A percentile compares a stretch with the other conserved stretches of the same genome.
Evolutionary conservation across 2,113 vertebrate species (phyloP).

Genomic region (Mellivora capensis): DNA sequence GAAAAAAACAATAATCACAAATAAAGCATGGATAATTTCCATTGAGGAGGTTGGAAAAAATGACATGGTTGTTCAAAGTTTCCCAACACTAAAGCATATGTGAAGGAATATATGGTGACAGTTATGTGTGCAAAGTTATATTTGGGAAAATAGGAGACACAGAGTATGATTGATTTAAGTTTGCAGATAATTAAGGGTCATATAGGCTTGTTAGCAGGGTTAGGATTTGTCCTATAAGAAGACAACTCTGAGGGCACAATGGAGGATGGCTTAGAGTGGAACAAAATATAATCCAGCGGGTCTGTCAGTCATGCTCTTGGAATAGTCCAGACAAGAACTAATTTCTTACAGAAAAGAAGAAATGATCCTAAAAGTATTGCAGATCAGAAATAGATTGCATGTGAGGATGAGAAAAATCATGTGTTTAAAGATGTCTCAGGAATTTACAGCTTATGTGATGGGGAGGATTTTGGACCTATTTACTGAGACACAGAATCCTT

Average conservation of each 20-base stretch:
- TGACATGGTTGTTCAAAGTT: neutral
- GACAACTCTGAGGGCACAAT: neutral
- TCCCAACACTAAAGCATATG: neutral
- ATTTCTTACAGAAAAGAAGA: neutral
- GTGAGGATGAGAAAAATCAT: neutral
- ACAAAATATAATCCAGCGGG: neutral
- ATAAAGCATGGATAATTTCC: neutral
- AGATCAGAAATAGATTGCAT: neutral
- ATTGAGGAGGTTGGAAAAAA: neutral
- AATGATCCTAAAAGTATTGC: neutral
- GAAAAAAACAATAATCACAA: neutral
- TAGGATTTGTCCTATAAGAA: neutral
- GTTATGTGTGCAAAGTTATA: neutral
- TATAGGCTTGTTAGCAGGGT: neutral
- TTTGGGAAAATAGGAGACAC: neutral
- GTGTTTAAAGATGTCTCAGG: neutral
- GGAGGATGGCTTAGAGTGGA: neutral
- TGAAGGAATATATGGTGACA: neutral
- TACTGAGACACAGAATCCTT: neutral
- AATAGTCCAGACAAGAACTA: neutral
- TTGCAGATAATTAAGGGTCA: neutral
- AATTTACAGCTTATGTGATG: neutral
- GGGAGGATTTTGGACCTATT: neutral
- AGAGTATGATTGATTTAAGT: neutral
- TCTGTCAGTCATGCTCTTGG: neutral